A percentile compares a stretch with the other conserved stretches of the same genome.
These are phyloP conservation scores for Grammomys surdaster DNA, from an alignment of 2,113 vertebrate species.

Conservation along the genomic window DNA sequence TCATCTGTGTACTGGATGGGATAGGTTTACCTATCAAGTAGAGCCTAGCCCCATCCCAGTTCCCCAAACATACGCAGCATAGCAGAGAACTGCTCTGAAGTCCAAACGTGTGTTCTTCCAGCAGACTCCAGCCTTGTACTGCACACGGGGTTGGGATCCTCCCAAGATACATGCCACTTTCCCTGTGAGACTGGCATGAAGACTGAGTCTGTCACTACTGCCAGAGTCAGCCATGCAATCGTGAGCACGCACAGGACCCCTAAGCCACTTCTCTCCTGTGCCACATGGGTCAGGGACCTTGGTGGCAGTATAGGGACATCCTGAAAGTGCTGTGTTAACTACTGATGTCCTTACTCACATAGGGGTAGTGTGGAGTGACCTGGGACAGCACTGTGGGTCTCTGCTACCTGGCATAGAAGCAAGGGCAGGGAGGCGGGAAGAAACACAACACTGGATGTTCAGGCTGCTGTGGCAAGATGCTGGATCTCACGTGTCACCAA, in stretches of 20 bases:
- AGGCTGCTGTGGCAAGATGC: neutral
- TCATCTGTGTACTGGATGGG: neutral
- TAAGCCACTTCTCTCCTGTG: neutral
- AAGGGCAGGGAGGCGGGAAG: neutral
- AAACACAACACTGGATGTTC: neutral
- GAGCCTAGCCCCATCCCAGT: neutral
- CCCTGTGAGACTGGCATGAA: neutral
- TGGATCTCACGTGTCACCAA: neutral
- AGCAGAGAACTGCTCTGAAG: neutral
- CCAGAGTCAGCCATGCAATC: no score
- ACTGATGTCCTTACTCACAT: neutral
- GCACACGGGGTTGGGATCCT: neutral
- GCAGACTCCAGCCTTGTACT: neutral
- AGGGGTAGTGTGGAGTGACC: accelerated
- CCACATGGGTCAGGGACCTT: neutral
- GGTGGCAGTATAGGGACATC: neutral
- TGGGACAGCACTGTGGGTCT: neutral
- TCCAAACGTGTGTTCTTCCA: neutral
- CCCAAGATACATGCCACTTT: neutral
- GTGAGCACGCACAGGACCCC: neutral
- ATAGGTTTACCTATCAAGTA: accelerated
- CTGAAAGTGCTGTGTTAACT: neutral
- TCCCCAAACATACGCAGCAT: neutral
- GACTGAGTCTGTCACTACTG: neutral
- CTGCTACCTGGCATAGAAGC: neutral